A percentile compares a stretch with the other conserved stretches of the same genome.
Evolutionary conservation across 2,797 vertebrate species (phyloP).

Genomic region (Psittacula echo): DNA sequence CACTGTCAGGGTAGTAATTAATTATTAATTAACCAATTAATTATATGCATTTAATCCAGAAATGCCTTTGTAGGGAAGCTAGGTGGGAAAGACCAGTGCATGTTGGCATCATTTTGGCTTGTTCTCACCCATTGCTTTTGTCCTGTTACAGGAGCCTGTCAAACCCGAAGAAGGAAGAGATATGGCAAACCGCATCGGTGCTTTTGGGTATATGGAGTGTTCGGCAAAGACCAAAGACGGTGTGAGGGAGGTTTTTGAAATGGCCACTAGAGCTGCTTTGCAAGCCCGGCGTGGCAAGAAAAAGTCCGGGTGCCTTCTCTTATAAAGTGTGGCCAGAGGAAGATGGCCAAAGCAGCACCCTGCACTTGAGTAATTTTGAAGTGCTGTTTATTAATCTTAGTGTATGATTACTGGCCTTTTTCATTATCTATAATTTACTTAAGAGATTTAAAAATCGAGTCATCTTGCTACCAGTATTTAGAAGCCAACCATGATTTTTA

Average conservation of each 20-base stretch:
- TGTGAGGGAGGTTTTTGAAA: slow-evolving; percentile 98
- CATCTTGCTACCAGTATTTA: slow-evolving; percentile 95
- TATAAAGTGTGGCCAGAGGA: slow-evolving; percentile 85
- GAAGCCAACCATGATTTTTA: slow-evolving; percentile 85
- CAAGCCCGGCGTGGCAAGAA: slow-evolving; percentile 96
- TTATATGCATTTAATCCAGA: background rate
- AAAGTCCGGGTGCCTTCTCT: slow-evolving; percentile 92
- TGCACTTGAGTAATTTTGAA: slow-evolving; percentile 80
- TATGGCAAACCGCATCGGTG: slow-evolving; percentile 93
- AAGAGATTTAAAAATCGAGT: slow-evolving; percentile 84
- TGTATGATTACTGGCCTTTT: slow-evolving; percentile 86
- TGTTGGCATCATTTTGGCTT: background rate
- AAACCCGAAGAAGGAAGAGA: slow-evolving; percentile 96
- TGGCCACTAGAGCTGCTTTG: slow-evolving; percentile 98
- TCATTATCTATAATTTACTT: slow-evolving; percentile 88
- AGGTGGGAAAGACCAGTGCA: background rate
- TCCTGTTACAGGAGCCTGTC: slow-evolving; percentile 88
- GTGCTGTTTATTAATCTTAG: slow-evolving; percentile 90
- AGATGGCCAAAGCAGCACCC: slow-evolving; percentile 81
- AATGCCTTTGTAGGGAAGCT: background rate
- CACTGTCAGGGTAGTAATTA: background rate
- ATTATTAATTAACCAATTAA: background rate
- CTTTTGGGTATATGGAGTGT: slow-evolving; percentile 98
- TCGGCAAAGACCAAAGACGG: slow-evolving; percentile 99
- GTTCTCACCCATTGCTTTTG: background rate